phyloP scores from a whole-genome alignment of 2,113 vertebrate genomes.

The Salminus brasiliensis region DNA sequence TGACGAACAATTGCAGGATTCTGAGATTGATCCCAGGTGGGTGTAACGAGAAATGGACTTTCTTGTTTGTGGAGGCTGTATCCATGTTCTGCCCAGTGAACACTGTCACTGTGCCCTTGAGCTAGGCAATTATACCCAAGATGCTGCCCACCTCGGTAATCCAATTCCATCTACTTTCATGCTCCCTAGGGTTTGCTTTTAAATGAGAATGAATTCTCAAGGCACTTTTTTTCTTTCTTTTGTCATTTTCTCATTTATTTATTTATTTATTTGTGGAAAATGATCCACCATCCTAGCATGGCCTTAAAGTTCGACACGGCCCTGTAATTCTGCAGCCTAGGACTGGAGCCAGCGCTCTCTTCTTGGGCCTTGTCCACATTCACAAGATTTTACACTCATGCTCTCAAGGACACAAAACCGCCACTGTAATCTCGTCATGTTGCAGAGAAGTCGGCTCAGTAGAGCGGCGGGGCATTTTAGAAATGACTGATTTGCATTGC shows the following conservation, averaged over 20 bases:
- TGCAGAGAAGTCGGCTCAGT: neutral
- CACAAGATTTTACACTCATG: neutral
- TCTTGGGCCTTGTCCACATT: neutral
- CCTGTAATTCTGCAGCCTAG: neutral
- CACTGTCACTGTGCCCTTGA: neutral
- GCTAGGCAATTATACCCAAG: neutral
- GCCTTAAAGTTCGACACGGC: neutral
- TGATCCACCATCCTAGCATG: neutral
- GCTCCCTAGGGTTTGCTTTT: neutral
- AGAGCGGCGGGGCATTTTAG: neutral
- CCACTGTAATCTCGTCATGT: neutral
- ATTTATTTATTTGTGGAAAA: neutral
- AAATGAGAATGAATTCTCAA: neutral
- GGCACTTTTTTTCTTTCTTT: neutral
- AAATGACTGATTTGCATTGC: neutral
- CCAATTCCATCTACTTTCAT: neutral
- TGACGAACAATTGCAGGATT: neutral
- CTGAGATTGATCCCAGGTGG: neutral
- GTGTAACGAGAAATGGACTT: neutral
- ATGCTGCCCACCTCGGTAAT: neutral
- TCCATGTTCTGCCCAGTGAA: neutral
- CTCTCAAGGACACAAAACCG: neutral
- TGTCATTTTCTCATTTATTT: neutral
- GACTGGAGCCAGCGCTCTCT: neutral
- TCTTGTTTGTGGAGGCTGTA: neutral